Base-by-base conservation (phyloP, 2,888 invertebrate genomes). In the Stomorhina lunata region DNA sequence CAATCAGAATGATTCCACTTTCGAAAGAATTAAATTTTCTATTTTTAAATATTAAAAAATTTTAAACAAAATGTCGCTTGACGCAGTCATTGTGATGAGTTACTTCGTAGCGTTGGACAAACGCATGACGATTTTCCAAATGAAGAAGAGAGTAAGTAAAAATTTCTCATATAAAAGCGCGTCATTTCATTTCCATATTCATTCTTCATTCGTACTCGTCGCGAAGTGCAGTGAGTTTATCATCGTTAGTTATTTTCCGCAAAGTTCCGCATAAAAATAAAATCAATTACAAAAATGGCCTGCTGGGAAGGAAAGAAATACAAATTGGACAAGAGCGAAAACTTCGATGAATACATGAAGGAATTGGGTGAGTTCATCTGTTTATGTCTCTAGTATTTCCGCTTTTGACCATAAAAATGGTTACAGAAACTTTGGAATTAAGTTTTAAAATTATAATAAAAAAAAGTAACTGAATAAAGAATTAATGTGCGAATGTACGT, bases 301-400 rank as follows among this genome's bases (percentile, higher is more conserved):
- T 87, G 87, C 83, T 90, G 90, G 89, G 86, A 90, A 87, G 96
- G 95, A 90, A 96, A 95, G 92, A 95, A 95, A 90, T 97, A 95
- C 93, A 96, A 96, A 90, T 93, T 97, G 91, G 91, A 92, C 82
- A 93, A 93, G 76, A 90, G 95, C 87, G 96, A 96, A 85, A 96
- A 96, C 90, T 97, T 97, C 91, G 97, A 97, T 87, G 96, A 96
- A 79, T 96, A 96, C 92, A 95, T 97, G 96, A 96, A 96, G 92
- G 93, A 94, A 63, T 91, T 96, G 84, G 96, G 96, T 96, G 89
- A 95, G 95, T 92, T 53, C 5, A 27, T 15, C 48, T n/a, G n/a
- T n/a, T n/a, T n/a, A 2, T 37, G 12, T 53, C 20, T 72, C 22
- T 15, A 29, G 25, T 69, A 50, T 37, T 37, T 63, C 40, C 27